Base-by-base conservation (phyloP, 2,797 vertebrate species). In the Amazona finschi region DNA sequence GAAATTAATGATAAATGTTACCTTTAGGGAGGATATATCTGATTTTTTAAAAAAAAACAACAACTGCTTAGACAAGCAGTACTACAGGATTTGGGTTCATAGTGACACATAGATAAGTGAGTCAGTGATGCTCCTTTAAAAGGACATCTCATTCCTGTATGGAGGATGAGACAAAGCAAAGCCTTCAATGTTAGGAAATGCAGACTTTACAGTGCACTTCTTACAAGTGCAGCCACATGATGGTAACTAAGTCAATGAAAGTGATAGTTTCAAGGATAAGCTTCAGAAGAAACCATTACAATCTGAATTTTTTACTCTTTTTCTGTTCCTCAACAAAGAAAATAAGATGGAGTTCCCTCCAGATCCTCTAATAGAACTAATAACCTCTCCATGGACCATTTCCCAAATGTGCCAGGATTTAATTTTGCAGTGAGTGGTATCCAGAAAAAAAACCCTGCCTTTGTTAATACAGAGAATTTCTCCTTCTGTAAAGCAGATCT, bases 321-420 rank as follows among this genome's bases (percentile, higher is more conserved):
- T 75, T 87, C 65, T 53, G 30, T 55, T 78, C 31, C 30, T 80
- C 65, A 61, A 76, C 60, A 70, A 58, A 76, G 27, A 81, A 93
- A 87, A 46, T 36, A 62, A 38, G 83, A 70, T 36, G 1, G 28
- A 79, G 61, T 72, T 91, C 43, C 70, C 66, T 75, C 24, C 80
- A 75, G 72, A 50, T 86, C 43, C 55, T 91, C 43, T 81, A 75
- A 88, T 64, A 92, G 76, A 86, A 93, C 90, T 82, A 94, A 82
- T 86, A 73, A 50, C 47, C 76, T 88, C 92, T 92, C 89, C 55
- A 27, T 75, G 83, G 94, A 53, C 80, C 60, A 39, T 86, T 92
- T 95, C 89, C 89, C 79, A 86, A 33, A 85, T 65, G 91, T 14
- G 15, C 50, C 76, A 57, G 82, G 79, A 82, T 96, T 96, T 95